Evolutionary conservation across 64 coral and sea anemone species (phyloP), one percentile per base, ranked within the genome.

Genomic region (Montipora capricornis): DNA sequence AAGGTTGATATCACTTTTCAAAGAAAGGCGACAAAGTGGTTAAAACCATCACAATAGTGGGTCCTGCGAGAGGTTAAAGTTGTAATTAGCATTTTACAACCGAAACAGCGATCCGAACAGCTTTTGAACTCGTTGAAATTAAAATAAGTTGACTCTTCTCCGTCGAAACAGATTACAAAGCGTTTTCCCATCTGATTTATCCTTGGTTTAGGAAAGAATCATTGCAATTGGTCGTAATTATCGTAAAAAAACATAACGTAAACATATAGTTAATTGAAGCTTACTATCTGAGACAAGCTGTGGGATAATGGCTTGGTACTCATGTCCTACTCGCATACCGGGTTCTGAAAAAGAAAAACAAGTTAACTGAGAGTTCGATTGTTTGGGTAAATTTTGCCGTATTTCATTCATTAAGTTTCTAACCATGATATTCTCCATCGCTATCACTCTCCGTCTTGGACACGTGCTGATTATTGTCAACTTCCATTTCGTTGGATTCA

Each of bases 321-420:
- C 94, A 5, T 84, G 68, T 73, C 94, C 94, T 52, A 95, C 94
- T 89, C 94, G 66, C 94, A 95, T 95, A n/a, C 94, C 94, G 68
- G 90, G 94, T 50, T 95, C 94, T 95, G 89, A 46, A 47, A 78
- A 59, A 26, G 81, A 83, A 90, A 47, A 86, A 22, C 61, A 49
- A 70, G 67, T 49, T 20, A 16, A 57, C n/a, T 4, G 11, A 11
- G 11, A n/a, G 16, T 22, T 0, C 4, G 8, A 46, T 57, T 11
- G 16, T 86, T 86, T 71, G 82, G 45, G 71, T 50, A 11, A 86
- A 73, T 12, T 1, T 5, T 49, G 3, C 70, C 5, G n/a, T 20
- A 48, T 71, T 49, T 86, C 20, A 80, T 62, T 87, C 60, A 81
- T 79, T 47, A 29, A 77, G 46, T 8, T 68, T 80, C 92, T 93